phyloP scores from a whole-genome alignment of 2,888 invertebrate genomes.

The Amitus sp. region DNA sequence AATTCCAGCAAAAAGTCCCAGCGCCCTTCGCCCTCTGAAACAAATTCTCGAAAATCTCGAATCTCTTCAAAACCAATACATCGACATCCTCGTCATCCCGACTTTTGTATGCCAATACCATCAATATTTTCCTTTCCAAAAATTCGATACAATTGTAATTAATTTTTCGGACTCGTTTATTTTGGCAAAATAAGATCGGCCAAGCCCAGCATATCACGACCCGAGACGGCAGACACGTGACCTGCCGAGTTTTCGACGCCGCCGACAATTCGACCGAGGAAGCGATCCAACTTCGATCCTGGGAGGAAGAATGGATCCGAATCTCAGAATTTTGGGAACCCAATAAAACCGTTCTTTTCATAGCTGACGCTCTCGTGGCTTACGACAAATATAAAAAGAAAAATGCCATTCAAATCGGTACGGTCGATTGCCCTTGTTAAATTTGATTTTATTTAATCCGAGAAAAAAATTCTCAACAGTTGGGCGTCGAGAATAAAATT shows the following conservation, averaged over 20 bases:
- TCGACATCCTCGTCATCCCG: slow-evolving; percentile 78
- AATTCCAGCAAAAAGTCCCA: slow-evolving; percentile 72
- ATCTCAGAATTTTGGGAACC: slow-evolving; percentile 77
- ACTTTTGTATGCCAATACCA: no score
- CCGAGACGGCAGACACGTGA: slow-evolving; percentile 70
- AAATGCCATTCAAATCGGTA: slow-evolving; percentile 48
- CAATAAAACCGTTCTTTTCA: slow-evolving; percentile 75
- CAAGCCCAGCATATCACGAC: slow-evolving; percentile 73
- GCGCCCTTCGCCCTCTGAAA: slow-evolving; percentile 69
- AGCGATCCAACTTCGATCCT: slow-evolving; percentile 72
- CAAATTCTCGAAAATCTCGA: slow-evolving; percentile 68
- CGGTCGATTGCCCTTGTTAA: no score
- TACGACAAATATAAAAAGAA: slow-evolving; percentile 60
- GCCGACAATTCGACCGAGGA: slow-evolving; percentile 71
- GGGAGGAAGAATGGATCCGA: slow-evolving; percentile 77
- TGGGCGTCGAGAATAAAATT: no score
- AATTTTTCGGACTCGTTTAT: no score
- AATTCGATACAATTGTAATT: no score
- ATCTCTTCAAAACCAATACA: slow-evolving; percentile 65
- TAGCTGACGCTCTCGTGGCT: slow-evolving; percentile 75
- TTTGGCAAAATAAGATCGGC: slow-evolving; percentile 65
- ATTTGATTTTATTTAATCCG: no score
- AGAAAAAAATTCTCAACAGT: no score
- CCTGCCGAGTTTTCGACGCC: slow-evolving; percentile 75
- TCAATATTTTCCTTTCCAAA: neutral